A percentile compares a stretch with the other conserved stretches of the same genome.
Evolutionary conservation across 2,113 vertebrate genomes (phyloP).

Genomic region (Catharus minimus): DNA sequence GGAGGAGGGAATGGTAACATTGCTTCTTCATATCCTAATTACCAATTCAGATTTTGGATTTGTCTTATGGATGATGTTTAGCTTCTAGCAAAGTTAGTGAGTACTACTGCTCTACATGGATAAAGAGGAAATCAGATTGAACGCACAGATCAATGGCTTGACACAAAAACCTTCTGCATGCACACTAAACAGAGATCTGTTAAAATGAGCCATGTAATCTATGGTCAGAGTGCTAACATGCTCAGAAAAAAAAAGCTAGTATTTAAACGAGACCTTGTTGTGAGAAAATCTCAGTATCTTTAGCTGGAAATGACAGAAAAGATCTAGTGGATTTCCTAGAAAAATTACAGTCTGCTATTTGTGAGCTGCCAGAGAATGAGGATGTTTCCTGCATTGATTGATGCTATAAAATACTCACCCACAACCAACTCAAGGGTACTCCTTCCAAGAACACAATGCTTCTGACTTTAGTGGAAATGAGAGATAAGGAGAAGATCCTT

Average conservation of each 20-base stretch:
- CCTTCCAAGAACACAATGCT: constrained; percentile 64
- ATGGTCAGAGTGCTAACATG: background rate
- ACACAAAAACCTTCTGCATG: background rate
- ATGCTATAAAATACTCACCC: constrained; percentile 57
- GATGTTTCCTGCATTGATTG: constrained; percentile 34
- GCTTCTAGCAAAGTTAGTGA: constrained; percentile 28
- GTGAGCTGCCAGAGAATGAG: constrained; percentile 33
- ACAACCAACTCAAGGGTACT: constrained; percentile 61
- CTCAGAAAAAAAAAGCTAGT: background rate
- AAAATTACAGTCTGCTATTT: constrained; percentile 1
- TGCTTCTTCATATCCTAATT: background rate
- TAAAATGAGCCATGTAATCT: background rate
- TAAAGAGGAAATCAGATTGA: background rate
- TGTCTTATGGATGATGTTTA: background rate
- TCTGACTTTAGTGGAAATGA: constrained; percentile 68
- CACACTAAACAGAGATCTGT: background rate
- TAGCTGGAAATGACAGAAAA: constrained; percentile 6
- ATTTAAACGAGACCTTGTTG: background rate
- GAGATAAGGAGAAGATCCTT: constrained; percentile 69
- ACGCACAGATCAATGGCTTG: constrained; percentile 21
- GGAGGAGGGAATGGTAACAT: background rate
- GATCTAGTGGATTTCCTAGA: constrained; percentile 46
- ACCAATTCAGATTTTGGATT: constrained; percentile 16
- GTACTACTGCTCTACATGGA: background rate
- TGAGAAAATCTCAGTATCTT: constrained; percentile 15